Evolutionary conservation across 1,140 invertebrate genomes (phyloP).

Genomic region (Condylostylus longicornis): DNA sequence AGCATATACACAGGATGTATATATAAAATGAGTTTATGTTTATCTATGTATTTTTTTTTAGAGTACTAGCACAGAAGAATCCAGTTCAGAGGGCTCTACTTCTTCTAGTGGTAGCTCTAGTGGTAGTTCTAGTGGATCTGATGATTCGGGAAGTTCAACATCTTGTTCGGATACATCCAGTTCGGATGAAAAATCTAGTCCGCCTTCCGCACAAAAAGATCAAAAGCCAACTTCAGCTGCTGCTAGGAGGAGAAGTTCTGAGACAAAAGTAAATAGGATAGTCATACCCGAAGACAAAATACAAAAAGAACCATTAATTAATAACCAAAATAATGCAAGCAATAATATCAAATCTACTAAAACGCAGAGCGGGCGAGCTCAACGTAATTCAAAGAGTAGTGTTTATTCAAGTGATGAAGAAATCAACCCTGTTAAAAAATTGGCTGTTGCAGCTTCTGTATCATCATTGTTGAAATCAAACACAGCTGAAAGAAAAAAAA

Average conservation of each 20-base stretch:
- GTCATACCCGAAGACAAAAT: constrained; percentile 2
- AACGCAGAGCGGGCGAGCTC: neutral
- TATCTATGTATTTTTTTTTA: constrained; percentile 14
- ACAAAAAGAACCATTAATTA: neutral
- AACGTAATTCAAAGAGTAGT: constrained; percentile 9
- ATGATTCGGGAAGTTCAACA: no score
- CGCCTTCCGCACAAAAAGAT: no score
- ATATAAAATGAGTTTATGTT: neutral
- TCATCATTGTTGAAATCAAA: no score
- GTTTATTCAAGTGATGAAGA: constrained; percentile 24
- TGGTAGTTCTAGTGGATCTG: constrained; percentile 45
- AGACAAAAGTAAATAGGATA: constrained; percentile 6
- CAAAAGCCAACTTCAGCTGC: constrained; percentile 53
- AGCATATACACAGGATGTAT: no score
- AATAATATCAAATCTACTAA: neutral
- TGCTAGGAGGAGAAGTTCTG: constrained; percentile 33
- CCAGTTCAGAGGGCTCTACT: constrained; percentile 44
- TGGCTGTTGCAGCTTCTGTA: constrained; percentile 23
- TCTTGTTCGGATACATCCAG: constrained; percentile 23
- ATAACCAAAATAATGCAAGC: neutral
- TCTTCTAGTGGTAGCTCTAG: constrained; percentile 45
- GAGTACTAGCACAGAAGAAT: constrained; percentile 43
- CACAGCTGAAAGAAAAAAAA: constrained; percentile 12
- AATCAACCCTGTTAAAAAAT: constrained; percentile 29
- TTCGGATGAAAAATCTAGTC: no score